A percentile compares a stretch with the other conserved stretches of the same genome.
These are phyloP conservation scores for Bujurquina vittata DNA, from an alignment of 2,113 vertebrate species.

Conservation along the genomic window DNA sequence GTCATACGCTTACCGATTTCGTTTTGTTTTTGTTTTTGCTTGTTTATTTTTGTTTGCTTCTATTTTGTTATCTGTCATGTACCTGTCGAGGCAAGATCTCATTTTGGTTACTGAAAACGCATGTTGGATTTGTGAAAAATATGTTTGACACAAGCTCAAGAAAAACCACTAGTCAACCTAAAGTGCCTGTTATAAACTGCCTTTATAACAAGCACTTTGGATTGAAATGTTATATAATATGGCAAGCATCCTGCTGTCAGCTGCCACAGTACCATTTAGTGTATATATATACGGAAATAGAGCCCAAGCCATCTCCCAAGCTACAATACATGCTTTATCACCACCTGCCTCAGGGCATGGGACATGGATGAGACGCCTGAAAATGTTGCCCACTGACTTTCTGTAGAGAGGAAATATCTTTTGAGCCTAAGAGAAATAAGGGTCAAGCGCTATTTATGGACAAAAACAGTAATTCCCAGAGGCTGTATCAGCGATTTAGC, in stretches of 20 bases:
- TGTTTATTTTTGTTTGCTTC: neutral
- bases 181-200: neutral
- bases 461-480: conserved; percentile 53
- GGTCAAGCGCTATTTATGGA: conserved; percentile 65
- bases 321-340: conserved; percentile 32
- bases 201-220: neutral
- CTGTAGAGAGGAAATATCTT: conserved; percentile 29
- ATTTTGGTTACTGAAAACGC: neutral
- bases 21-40: neutral
- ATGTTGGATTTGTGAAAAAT: neutral
- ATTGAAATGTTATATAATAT: neutral
- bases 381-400: conserved; percentile 43
- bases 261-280: neutral
- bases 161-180: neutral
- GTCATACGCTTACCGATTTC: neutral
- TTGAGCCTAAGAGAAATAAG: conserved; percentile 49
- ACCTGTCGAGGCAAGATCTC: neutral
- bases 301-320: conserved; percentile 22
- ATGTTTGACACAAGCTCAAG: too few species aligned
- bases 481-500: conserved; percentile 66
- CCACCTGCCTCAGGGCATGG: conserved; percentile 36
- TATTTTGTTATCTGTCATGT: neutral
- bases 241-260: neutral
- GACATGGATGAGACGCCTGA: conserved; percentile 29
- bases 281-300: conserved; percentile 2